Evolutionary conservation across 2,888 invertebrate genomes (phyloP), one percentile per base, ranked within the genome.

Genomic region (Drosophila helvetica): DNA sequence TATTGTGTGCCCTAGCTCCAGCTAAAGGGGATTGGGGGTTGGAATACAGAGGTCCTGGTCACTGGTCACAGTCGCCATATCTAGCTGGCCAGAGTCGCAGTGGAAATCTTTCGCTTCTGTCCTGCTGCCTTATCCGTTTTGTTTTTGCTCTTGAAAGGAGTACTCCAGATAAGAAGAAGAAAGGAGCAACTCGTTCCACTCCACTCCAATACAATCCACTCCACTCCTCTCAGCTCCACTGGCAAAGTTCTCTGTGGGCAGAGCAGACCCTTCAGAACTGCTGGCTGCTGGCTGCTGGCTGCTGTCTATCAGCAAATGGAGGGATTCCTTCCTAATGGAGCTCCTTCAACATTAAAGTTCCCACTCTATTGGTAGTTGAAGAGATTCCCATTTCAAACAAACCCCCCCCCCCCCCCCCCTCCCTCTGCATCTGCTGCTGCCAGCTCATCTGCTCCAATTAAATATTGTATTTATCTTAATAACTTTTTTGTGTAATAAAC

Each of bases 401-500:
- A 12, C 12, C 33, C 15, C 17, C 5, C 22, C n/a, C 3, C 25
- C 25, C 10, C 12, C 33, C 15, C 17, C 5, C 22, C n/a, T 5
- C 25, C 25, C 10, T n/a, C n/a, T n/a, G n/a, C 55, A 8, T 7
- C n/a, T 27, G n/a, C 9, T n/a, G 19, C n/a, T 50, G 25, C 15
- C 42, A 3, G 22, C 53, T 30, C 69, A 38, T 68, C 48, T 25
- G 45, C 38, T 46, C 45, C 72, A 70, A 71, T 71, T 71, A 70
- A 71, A 71, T 70, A 61, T 54, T 69, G 71, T 61, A 69, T 69
- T 60, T 71, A 71, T 71, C 61, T 71, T 71, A 61, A 70, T 71
- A 66, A 55, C 55, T 67, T 66, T 66, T 67, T 66, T 66, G 67
- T 70, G 61, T 62, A 70, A 70, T 70, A 70, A 70, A 71, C 62